phyloP scores from a whole-genome alignment of 1,140 invertebrate genomes.

The Ostrea edulis region DNA sequence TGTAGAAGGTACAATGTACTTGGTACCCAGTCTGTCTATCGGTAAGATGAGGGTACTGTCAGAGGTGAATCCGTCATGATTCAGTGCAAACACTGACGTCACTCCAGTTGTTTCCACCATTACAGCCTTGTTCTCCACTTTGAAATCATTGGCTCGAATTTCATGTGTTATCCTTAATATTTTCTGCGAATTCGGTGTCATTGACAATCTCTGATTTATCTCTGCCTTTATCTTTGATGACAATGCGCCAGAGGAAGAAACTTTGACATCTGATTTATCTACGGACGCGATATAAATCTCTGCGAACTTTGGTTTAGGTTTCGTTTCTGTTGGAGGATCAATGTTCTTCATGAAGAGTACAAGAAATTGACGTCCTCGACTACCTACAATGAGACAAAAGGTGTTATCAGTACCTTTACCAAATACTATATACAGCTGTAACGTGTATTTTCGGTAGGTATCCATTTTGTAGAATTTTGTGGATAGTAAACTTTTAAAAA shows the following conservation, averaged over 20 bases:
- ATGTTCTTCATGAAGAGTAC: slow-evolving; percentile 38
- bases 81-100: slow-evolving; percentile 2
- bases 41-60: slow-evolving; percentile 26
- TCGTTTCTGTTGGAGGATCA: neutral
- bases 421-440: too few species aligned
- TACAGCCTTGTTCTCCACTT: neutral
- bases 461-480: too few species aligned
- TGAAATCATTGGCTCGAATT: neutral
- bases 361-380: neutral
- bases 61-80: slow-evolving; percentile 9
- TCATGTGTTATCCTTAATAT: neutral
- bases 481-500: too few species aligned
- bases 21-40: slow-evolving; percentile 15
- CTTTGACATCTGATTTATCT: neutral
- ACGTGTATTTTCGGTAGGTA: too few species aligned
- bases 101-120: neutral
- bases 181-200: neutral
- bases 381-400: neutral
- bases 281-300: neutral
- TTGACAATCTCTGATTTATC: neutral
- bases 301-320: neutral
- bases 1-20: slow-evolving; percentile 26
- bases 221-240: neutral
- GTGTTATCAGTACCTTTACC: too few species aligned
- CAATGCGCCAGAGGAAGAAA: neutral